These are phyloP conservation scores for Mellilla xanthometata DNA, from an alignment of 2,888 invertebrate genomes.

Conservation along the genomic window DNA sequence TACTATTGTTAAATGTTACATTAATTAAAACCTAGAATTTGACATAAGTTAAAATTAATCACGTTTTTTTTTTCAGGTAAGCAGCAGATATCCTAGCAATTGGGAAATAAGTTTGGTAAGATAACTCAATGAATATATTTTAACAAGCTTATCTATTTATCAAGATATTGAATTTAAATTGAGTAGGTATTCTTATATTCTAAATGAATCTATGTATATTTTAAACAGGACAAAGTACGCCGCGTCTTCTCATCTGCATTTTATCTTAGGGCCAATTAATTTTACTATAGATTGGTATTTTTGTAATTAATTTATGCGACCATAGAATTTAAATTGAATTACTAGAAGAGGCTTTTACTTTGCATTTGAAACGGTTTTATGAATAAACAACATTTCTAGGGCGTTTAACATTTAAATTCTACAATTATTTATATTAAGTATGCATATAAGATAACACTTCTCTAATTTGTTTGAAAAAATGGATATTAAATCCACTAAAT, in stretches of 20 bases:
- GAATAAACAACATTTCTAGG: constrained; percentile 1
- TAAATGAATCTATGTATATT: constrained; percentile 10
- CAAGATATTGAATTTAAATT: too few species aligned
- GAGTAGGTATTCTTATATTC: neutral
- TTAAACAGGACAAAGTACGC: constrained; percentile 44
- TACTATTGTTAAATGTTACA: too few species aligned
- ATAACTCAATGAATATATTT: too few species aligned
- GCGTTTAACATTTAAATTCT: neutral
- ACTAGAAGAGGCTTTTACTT: constrained; percentile 29
- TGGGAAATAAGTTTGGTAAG: too few species aligned
- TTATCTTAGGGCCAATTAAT: constrained; percentile 67
- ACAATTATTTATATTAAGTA: neutral
- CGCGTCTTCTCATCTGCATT: constrained; percentile 54
- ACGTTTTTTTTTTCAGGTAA: too few species aligned
- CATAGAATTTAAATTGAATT: constrained; percentile 39
- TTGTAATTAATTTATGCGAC: constrained; percentile 47
- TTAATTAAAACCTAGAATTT: too few species aligned
- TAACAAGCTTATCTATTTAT: neutral
- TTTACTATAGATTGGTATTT: constrained; percentile 64
- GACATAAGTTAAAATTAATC: too few species aligned
- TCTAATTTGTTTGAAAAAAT: neutral
- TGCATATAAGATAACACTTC: neutral
- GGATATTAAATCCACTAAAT: neutral
- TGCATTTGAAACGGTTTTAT: constrained; percentile 3
- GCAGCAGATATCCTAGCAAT: too few species aligned